These are phyloP conservation scores for Eupeodes corollae DNA, from an alignment of 1,140 invertebrate genomes.

Conservation along the genomic window DNA sequence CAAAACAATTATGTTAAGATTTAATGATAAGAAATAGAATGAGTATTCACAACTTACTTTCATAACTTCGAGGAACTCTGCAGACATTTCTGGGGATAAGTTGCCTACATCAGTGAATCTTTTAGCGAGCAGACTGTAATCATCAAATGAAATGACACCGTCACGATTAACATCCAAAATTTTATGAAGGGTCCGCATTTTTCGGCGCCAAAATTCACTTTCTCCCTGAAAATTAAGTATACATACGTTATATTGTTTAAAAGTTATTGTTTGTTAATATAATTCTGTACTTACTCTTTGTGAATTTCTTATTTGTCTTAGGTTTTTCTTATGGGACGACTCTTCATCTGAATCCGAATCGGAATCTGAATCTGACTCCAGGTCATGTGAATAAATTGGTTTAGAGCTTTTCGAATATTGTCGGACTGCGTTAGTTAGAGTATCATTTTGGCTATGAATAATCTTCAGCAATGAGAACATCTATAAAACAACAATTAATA, in stretches of 20 bases:
- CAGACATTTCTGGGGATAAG: conserved; percentile 46
- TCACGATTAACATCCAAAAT: conserved; percentile 75
- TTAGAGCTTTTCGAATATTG: conserved; percentile 26
- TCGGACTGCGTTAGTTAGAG: conserved; percentile 13
- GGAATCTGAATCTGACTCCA: conserved; percentile 40
- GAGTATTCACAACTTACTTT: conserved; percentile 38
- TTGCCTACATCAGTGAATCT: conserved; percentile 63
- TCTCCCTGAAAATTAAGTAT: conserved; percentile 47
- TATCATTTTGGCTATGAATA: too few species aligned
- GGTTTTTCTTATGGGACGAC: conserved; percentile 35
- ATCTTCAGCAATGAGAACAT: too few species aligned
- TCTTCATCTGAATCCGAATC: conserved; percentile 50
- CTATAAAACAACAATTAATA: too few species aligned
- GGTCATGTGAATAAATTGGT: conserved; percentile 16
- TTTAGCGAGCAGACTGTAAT: conserved; percentile 59
- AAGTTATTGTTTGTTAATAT: background rate
- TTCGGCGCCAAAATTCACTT: conserved; percentile 76
- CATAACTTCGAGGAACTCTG: conserved; percentile 54
- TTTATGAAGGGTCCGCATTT: conserved; percentile 73
- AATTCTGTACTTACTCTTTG: conserved; percentile 39
- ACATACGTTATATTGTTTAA: conserved; percentile 1
- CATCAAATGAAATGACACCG: conserved; percentile 70
- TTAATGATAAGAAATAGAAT: background rate
- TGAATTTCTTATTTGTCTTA: conserved; percentile 33
- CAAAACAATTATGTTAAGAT: conserved; percentile 2